Base-by-base conservation (phyloP, 2,113 vertebrate genomes). In the Burhinus bistriatus region DNA sequence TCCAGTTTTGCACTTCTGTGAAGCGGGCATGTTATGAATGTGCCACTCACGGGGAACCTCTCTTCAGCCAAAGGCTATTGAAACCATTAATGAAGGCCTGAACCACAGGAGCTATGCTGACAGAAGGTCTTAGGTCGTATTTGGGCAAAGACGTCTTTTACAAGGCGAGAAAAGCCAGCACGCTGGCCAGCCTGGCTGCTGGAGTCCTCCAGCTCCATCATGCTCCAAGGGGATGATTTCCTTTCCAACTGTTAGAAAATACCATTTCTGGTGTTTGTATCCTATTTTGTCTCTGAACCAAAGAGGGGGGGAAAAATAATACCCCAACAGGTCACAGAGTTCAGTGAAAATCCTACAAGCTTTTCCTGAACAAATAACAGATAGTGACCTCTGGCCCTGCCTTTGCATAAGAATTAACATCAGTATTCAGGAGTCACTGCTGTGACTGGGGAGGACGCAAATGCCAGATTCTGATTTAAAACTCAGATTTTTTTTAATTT, bases 371-470 rank as follows among this genome's bases (percentile, higher is more conserved):
- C 98, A 98, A 99, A 99, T 98, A 98, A 98, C 98, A 98, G 98
- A 97, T 97, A 98, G 97, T 97, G 97, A 99, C 98, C 98, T 97
- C 89, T 98, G 98, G 98, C 98, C 98, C 94, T 87, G 76, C 38
- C 94, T 98, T 98, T 98, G 98, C 98, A 99, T 99, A 91, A 98
- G 97, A 99, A 99, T 99, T 96, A 96, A 97, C 98, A 97, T 98
- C 95, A 96, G 97, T 93, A 96, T 97, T 98, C 96, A 94, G 88
- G 96, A 95, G 97, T 97, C 91, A 47, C 96, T 62, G 93, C 95
- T 79, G 96, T 88, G 97, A 91, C 97, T 89, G 76, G 96, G 97
- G 97, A 97, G 83, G 51, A 62, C 69, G 69, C 91, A 98, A 98
- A 98, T 89, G 96, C 94, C 98, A 97, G 96, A 96, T 97, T 98